A percentile compares a stretch with the other conserved stretches of the same genome.
Conservation (phyloP, 2,888 invertebrate species). For the Papilio protenor region DNA sequence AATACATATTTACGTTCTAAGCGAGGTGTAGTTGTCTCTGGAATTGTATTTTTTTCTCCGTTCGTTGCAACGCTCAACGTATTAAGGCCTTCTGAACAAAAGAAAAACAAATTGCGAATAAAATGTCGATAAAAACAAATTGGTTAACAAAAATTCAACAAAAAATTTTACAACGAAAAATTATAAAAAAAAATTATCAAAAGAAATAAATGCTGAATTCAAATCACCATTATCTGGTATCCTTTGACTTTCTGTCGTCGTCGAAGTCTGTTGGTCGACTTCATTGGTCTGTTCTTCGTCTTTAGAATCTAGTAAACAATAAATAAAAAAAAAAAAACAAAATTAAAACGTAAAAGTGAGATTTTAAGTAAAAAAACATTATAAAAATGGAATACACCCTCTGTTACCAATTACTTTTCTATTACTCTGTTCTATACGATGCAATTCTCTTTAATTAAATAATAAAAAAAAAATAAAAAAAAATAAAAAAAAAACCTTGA, state of each 20-base stretch:
- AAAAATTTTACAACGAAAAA: neutral
- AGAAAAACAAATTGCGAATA: neutral
- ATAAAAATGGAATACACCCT: neutral
- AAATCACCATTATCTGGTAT: conserved; percentile 2
- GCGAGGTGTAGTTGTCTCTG: neutral
- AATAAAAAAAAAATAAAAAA: neutral
- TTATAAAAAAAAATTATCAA: neutral
- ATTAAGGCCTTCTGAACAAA: neutral
- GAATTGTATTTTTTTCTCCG: neutral
- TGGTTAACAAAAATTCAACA: too few relatives aligned
- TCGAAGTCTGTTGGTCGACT: neutral
- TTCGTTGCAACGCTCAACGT: neutral
- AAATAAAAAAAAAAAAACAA: conserved; percentile 35
- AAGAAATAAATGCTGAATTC: neutral
- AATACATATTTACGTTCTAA: conserved; percentile 13
- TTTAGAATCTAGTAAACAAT: neutral
- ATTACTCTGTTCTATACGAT: neutral
- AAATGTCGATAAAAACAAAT: neutral
- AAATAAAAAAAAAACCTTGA: conserved; percentile 44
- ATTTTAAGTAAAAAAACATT: neutral
- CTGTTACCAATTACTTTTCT: neutral
- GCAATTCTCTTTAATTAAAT: neutral
- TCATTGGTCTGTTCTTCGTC: conserved; percentile 3
- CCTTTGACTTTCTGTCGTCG: neutral
- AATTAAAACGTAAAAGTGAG: conserved; percentile 22